Base-by-base conservation (phyloP, 1,140 invertebrate species). In the Epicauta chinensis region DNA sequence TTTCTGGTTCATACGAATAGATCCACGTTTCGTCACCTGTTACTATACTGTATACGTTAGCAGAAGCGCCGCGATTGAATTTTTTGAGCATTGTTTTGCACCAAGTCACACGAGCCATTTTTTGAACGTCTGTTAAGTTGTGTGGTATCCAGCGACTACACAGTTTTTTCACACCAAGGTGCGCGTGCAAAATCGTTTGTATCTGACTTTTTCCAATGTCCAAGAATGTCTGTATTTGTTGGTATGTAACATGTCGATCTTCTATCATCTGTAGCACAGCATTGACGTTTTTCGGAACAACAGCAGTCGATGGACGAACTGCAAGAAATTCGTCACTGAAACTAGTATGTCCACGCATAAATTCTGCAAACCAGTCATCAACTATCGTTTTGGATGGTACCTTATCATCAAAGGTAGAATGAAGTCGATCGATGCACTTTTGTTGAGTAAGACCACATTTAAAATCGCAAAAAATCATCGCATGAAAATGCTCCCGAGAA, bases 161-260 rank as follows among this genome's bases (percentile, higher is more conserved):
- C 29, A 30, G 32, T n/a, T n/a, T 34, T 10, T n/a, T 34, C 32
- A 10, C 32, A n/a, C 2, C 32, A 34, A 23, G 7, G 17, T 23
- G 17, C 17, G 1, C 17, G 7, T 23, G 17, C 17, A 23, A 23
- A 23, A 23, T 23, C 17, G 17, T 23, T 23, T 23, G 17, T 23
- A 23, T 23, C 17, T 23, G 17, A 23, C 17, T 23, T 23, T 23
- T 23, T 3, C 0, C 17, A 23, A 23, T 23, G 17, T 7, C 17
- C n/a, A 32, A 32, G 31, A n/a, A 32, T 32, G 31, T n/a, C n/a
- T 32, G 31, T 7, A 32, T 32, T 32, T 32, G 7, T 7, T 32
- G 7, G 10, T 36, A 36, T 36, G 35, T 36, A 12, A 36, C 79
- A 79, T 60, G 73, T 70, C 47, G 31, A 35, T 35, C 44, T 7